phyloP scores from a whole-genome alignment of 1,140 invertebrate genomes.

The Scylla paramamosain region DNA sequence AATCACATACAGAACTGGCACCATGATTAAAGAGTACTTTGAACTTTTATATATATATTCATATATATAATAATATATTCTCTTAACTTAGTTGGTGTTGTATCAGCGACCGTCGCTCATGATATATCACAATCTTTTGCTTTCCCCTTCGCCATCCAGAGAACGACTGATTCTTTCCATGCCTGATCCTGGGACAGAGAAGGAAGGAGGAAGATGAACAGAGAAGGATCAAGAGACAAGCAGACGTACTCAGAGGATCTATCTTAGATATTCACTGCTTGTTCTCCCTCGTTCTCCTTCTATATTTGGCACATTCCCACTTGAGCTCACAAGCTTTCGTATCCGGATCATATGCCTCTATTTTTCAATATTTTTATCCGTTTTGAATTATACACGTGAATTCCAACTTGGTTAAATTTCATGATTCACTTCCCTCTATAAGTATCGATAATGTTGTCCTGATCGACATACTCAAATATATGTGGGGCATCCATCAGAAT shows the following conservation, averaged over 20 bases:
- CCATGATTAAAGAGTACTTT: conserved; percentile 72
- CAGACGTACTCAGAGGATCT: conserved; percentile 24
- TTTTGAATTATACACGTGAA: conserved; percentile 75
- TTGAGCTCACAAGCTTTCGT: conserved; percentile 4
- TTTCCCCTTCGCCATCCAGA: conserved; percentile 23
- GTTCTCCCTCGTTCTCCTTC: conserved; percentile 3
- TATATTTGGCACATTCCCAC: conserved; percentile 17
- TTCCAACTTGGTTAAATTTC: conserved; percentile 32
- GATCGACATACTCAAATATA: conserved; percentile 99
- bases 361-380: conserved; percentile 25
- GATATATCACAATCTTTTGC: conserved; percentile 61
- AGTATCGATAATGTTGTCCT: conserved; percentile 97
- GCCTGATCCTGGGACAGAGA: conserved; percentile 33
- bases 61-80: conserved; percentile 50
- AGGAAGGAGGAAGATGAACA: conserved; percentile 35
- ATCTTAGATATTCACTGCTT: conserved; percentile 15
- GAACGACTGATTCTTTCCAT: conserved; percentile 38
- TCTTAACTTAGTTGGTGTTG: conserved; percentile 45
- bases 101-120: conserved; percentile 42
- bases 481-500: conserved; percentile 99
- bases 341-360: background rate
- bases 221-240: conserved; percentile 37
- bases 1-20: conserved; percentile 71
- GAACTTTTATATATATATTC: conserved; percentile 63
- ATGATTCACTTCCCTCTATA: conserved; percentile 88